Evolutionary conservation across 2,797 vertebrate genomes (phyloP).

Genomic region (Oreonectes daqikongensis): DNA sequence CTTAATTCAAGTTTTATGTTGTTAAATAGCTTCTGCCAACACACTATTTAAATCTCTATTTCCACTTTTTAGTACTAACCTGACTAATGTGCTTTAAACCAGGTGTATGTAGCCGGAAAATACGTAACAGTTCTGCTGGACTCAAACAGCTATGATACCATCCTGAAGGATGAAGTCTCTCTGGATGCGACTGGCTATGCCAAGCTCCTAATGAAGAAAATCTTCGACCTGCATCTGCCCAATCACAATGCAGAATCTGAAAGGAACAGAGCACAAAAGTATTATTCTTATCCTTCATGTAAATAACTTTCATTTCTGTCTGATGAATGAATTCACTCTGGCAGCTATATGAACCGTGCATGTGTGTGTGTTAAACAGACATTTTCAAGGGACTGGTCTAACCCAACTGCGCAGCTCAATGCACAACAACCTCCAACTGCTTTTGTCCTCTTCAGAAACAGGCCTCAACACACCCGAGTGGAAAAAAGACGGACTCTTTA

Average conservation of each 20-base stretch:
- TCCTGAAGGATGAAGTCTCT: constrained; percentile 74
- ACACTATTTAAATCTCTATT: too few species aligned
- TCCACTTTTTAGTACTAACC: background rate
- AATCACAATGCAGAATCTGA: constrained; percentile 66
- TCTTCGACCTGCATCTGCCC: constrained; percentile 80
- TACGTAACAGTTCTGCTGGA: constrained; percentile 87
- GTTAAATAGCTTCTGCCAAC: background rate
- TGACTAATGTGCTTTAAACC: constrained; percentile 23
- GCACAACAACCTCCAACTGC: constrained; percentile 70
- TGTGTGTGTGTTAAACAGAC: constrained; percentile 65
- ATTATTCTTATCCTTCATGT: constrained; percentile 17
- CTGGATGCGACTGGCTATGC: constrained; percentile 76
- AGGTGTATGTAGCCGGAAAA: constrained; percentile 82
- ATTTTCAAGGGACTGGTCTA: constrained; percentile 78
- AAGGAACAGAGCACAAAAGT: constrained; percentile 78
- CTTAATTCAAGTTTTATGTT: background rate
- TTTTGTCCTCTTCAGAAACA: constrained; percentile 67
- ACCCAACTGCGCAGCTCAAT: constrained; percentile 72
- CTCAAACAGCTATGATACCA: constrained; percentile 78
- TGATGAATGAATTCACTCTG: background rate
- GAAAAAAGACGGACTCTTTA: constrained; percentile 79
- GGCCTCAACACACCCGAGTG: constrained; percentile 62
- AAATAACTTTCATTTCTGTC: background rate
- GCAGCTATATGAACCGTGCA: background rate
- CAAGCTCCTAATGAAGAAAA: constrained; percentile 72